Evolutionary conservation across 2,797 vertebrate genomes (phyloP).

Genomic region (Lagodon rhomboides): DNA sequence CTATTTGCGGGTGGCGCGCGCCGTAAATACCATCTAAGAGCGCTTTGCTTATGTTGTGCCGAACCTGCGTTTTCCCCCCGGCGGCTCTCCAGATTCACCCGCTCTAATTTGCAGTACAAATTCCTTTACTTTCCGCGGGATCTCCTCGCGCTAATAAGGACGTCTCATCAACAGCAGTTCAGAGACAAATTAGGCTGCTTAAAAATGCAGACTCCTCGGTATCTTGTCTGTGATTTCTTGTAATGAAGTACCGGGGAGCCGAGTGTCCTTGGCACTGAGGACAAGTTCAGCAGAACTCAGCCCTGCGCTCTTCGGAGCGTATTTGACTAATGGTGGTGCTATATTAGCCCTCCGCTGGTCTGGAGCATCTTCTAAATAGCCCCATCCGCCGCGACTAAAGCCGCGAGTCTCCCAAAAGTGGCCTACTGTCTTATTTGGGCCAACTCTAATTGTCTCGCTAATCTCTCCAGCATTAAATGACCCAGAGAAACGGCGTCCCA

Average conservation of each 20-base stretch:
- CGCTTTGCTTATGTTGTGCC: conserved; percentile 55
- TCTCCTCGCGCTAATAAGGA: conserved; percentile 69
- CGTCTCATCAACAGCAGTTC: conserved; percentile 70
- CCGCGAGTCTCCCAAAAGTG: conserved; percentile 67
- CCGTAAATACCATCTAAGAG: conserved; percentile 68
- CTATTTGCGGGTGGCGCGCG: conserved; percentile 69
- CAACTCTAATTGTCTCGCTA: conserved; percentile 84
- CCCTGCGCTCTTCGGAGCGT: conserved; percentile 58
- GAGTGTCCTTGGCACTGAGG: conserved; percentile 78
- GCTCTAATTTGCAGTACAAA: conserved; percentile 71
- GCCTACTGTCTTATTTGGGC: conserved; percentile 73
- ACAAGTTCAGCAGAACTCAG: conserved; percentile 69
- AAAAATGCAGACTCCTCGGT: conserved; percentile 69
- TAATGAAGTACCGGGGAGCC: conserved; percentile 77
- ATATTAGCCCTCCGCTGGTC: conserved; percentile 60
- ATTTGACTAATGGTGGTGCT: conserved; percentile 74
- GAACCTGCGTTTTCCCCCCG: conserved; percentile 43
- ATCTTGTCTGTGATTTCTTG: conserved; percentile 76
- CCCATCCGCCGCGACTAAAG: conserved; percentile 51
- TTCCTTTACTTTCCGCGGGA: conserved; percentile 65
- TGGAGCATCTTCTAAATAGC: conserved; percentile 57
- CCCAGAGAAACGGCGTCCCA: conserved; percentile 77
- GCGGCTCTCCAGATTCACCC: conserved; percentile 39
- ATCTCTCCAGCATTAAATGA: conserved; percentile 83
- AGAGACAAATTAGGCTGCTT: conserved; percentile 72